Percentiles rank a stretch among this genome's conserved stretches.
Conservation (phyloP, 2,797 vertebrate species). For the Anguilla megastoma region DNA sequence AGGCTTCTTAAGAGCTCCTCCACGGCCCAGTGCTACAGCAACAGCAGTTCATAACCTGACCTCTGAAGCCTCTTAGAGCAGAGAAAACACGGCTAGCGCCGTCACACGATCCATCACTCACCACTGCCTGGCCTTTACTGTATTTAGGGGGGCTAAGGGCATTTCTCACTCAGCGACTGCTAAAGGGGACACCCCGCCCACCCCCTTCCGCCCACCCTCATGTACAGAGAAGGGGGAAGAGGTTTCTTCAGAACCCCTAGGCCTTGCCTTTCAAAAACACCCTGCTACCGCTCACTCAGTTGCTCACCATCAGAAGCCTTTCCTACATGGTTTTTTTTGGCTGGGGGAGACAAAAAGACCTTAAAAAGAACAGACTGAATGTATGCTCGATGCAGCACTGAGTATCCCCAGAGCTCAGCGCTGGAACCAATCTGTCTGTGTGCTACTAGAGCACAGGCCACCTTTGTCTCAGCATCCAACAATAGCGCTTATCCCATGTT, state of each 20-base stretch:
- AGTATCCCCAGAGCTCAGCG: neutral
- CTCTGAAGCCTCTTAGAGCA: neutral
- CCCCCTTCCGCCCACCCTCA: neutral
- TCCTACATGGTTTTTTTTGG: neutral
- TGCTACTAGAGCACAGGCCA: neutral
- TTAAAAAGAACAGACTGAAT: neutral
- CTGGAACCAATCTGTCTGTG: neutral
- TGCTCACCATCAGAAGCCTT: neutral
- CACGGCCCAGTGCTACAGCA: neutral
- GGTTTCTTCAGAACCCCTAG: neutral
- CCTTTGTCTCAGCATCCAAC: neutral
- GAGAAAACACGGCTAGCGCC: neutral
- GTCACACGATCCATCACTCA: constrained; percentile 8
- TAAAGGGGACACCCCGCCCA: neutral
- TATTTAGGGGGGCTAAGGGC: neutral
- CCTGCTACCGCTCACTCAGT: neutral
- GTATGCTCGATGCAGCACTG: neutral
- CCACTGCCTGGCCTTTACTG: neutral
- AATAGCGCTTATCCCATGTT: neutral
- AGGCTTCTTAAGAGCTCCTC: neutral
- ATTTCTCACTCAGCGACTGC: constrained; percentile 11
- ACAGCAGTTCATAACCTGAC: neutral
- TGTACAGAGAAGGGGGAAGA: neutral
- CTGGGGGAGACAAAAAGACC: neutral
- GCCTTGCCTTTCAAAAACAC: neutral